These are phyloP conservation scores for Synodontis membranacea DNA, from an alignment of 2,113 vertebrate genomes.

Conservation along the genomic window DNA sequence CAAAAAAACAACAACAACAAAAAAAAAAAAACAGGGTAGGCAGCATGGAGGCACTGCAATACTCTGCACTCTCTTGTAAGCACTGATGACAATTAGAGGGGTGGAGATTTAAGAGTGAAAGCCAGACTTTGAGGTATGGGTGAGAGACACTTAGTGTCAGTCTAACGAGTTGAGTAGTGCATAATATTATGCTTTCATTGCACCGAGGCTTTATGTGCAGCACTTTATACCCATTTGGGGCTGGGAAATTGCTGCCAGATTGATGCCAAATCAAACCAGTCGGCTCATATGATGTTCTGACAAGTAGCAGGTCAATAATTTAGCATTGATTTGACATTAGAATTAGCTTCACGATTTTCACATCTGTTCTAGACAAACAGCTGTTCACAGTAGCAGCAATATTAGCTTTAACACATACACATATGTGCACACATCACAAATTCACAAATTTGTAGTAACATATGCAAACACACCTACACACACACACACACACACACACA, in stretches of 20 bases:
- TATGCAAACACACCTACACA: not conserved
- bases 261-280: not conserved
- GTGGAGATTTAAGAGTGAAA: constrained; percentile 28
- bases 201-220: constrained; percentile 8
- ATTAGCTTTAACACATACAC: constrained; percentile 22
- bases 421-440: not conserved
- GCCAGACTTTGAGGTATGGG: not conserved
- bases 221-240: constrained; percentile 26
- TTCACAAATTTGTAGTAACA: not conserved
- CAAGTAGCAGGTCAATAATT: constrained; percentile 49
- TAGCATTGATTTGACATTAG: constrained; percentile 59
- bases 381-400: constrained; percentile 35
- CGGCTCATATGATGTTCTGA: constrained; percentile 24
- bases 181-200: constrained; percentile 23
- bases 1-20: too few relatives aligned
- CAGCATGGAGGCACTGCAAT: not conserved
- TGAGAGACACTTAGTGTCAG: not conserved
- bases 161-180: constrained; percentile 3
- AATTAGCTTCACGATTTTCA: constrained; percentile 37
- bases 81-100: constrained; percentile 48
- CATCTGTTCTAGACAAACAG: constrained; percentile 49
- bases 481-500: constrained; percentile 9
- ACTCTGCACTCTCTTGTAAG: not conserved
- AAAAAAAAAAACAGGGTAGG: too few relatives aligned
- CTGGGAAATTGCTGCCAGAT: constrained; percentile 11